These are phyloP conservation scores for Caenorhabditis drosophilae DNA, from an alignment of 2,888 invertebrate genomes.

Conservation along the genomic window DNA sequence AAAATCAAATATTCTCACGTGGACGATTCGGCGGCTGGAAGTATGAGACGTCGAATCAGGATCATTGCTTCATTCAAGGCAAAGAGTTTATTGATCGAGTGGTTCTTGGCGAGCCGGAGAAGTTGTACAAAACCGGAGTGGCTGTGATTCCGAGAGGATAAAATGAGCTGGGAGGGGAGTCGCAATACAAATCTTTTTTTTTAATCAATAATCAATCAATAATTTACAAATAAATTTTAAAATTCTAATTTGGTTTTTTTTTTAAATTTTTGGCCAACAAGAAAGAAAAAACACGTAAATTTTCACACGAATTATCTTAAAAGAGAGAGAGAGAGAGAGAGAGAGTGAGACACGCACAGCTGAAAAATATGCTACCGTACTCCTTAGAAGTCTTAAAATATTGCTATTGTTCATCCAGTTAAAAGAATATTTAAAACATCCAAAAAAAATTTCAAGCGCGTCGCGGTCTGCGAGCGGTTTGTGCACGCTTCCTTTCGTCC, in stretches of 20 bases:
- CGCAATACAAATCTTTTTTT: not conserved
- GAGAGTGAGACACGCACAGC: too few relatives aligned
- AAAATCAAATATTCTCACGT: constrained; percentile 62
- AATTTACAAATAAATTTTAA: not conserved
- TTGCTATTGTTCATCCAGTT: too few relatives aligned
- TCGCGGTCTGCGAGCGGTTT: too few relatives aligned
- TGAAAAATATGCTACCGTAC: too few relatives aligned
- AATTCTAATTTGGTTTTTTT: not conserved
- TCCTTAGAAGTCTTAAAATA: too few relatives aligned
- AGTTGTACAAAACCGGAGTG: constrained; percentile 65
- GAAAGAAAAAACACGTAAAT: not conserved
- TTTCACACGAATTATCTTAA: too few relatives aligned
- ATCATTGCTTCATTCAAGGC: constrained; percentile 70
- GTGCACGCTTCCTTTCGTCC: too few relatives aligned
- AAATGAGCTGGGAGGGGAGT: not conserved
- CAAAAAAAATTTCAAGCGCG: too few relatives aligned
- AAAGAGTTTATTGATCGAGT: constrained; percentile 66
- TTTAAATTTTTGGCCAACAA: too few relatives aligned
- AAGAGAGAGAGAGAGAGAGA: too few relatives aligned
- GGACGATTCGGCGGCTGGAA: constrained; percentile 69
- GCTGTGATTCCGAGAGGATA: constrained; percentile 37
- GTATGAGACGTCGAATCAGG: constrained; percentile 60
- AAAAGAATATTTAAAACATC: too few relatives aligned
- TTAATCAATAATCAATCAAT: too few relatives aligned
- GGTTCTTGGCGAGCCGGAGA: constrained; percentile 63